Base-by-base conservation (phyloP, 2,113 vertebrate species). In the Labeo rohita region DNA sequence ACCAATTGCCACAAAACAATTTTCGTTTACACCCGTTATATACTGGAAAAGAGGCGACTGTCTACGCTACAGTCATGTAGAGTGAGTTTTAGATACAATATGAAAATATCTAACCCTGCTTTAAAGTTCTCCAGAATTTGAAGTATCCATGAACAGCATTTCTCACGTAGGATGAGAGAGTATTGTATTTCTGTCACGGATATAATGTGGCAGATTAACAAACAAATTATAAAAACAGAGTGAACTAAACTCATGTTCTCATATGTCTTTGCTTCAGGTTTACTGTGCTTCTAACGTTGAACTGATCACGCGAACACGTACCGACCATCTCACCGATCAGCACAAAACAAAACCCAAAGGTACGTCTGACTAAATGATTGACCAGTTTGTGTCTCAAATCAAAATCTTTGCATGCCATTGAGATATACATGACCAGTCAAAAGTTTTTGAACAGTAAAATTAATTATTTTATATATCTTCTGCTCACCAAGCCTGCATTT, bases 231-330 rank as follows among this genome's bases (percentile, higher is more conserved):
- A 49, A 28, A n/a, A 28, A 70, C 8, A 59, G 39, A 21, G 49
- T 47, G 6, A 70, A 54, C 39, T 59, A 21, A 54, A 47, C 10
- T 36, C 21, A 76, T n/a, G 15, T 28, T 72, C 72, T 28, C 2
- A 18, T 47, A 36, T 85, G 13, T 13, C 70, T 43, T 4, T 87
- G 34, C 74, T 88, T 87, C 89, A 99, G 98, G 98, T 99, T 36
- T 99, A 97, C 0, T 97, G 97, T 0, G 98, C 98, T 3, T 99
- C 98, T 90, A 99, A 99, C 0, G 97, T 99, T 90, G 98, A 99
- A 93, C 95, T 99, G 86, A 97, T 99, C 92, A 99, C 98, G 4
- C 95, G 98, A 91, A 99, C 98, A 6, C 95, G 98, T 90, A 99
- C 97, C 0, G 98, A 99, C 88, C 98, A 99, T 83, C 96, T 99